Evolutionary conservation across 2,888 invertebrate genomes (phyloP), one percentile per base, ranked within the genome.

Genomic region (Eristalis intricaria): DNA sequence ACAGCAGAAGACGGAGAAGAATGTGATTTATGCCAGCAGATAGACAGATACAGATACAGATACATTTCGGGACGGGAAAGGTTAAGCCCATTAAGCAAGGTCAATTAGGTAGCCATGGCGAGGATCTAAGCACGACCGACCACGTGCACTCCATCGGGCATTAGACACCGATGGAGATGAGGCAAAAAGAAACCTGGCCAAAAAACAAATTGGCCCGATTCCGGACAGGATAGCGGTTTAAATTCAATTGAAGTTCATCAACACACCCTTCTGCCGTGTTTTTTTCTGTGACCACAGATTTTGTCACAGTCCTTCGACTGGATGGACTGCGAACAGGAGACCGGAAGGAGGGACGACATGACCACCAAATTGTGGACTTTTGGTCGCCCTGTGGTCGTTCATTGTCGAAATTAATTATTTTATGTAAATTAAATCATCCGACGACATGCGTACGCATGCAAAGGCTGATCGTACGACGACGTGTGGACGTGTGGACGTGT

Each of bases 221-320:
- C 23, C 13, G 26, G 43, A 23, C 71, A 56, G 23, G 71, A 32
- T 43, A n/a, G 58, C n/a, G 71, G 11, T 23, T 29, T 15, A 38
- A 83, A 86, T 79, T 83, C 63, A 78, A 83, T 86, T 83, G 74
- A 83, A 79, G 83, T 82, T 86, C 83, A 86, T 83, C 78, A 82
- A 60, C 86, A 65, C 65, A 0, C 38, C 13, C 56, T 73, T 77
- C 40, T 58, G 13, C 19, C 19, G 38, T 56, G 56, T 69, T 56
- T 32, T 56, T 32, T 61, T 23, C 32, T 23, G 60, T 65, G 61
- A 71, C 76, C 80, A 78, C 82, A 77, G 70, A 66, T 73, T 71
- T 76, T 66, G 29, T 32, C 66, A n/a, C 1, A 60, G 66, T 85
- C 73, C 58, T 77, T 65, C 60, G 71, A 64, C 60, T 77, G 76